Base-by-base conservation (phyloP, 2,888 invertebrate species). In the Quadroppia sp. region DNA sequence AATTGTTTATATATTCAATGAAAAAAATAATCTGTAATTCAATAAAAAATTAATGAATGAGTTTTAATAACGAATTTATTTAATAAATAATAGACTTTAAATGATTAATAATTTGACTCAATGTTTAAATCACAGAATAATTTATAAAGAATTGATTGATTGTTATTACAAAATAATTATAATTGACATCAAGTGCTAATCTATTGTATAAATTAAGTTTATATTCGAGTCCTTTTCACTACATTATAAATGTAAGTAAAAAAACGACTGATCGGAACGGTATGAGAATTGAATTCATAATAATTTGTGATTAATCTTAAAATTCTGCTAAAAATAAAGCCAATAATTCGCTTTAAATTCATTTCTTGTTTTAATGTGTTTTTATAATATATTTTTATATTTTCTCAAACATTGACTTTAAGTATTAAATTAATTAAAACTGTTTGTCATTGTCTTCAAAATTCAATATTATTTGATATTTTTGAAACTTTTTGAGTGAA, bases 1-100 rank as follows among this genome's bases (percentile, higher is more conserved):
- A 9, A 40, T 40, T 40, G 40, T 9, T 9, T 40, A 9, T 40
- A 40, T 40, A 40, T 40, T 40, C 40, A 40, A 6, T 40, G 13
- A 40, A 40, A 40, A 9, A 40, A 40, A 40, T 40, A 40, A 40
- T 50, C n/a, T 50, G 15, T 13, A 15, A 50, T n/a, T n/a, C n/a
- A n/a, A n/a, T n/a, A n/a, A n/a, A 17, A n/a, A 59, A 59, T 59
- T 59, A 59, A 59, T 59, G 25, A 59, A 59, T 59, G 25, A 59
- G 25, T n/a, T 59, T 59, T 59, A 59, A 59, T 59, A 25, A 59
- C n/a, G 4, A 59, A 59, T 59, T 59, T 25, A 59, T 59, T 25
- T 59, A 15, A 59, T 59, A 23, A 59, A 59, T 59, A 25, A 59
- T 28, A 25, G 25, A 59, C 56, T 59, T 59, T n/a, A n/a, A 9